Evolutionary conservation across 2,888 invertebrate species (phyloP).

Genomic region (Molorchus minor): DNA sequence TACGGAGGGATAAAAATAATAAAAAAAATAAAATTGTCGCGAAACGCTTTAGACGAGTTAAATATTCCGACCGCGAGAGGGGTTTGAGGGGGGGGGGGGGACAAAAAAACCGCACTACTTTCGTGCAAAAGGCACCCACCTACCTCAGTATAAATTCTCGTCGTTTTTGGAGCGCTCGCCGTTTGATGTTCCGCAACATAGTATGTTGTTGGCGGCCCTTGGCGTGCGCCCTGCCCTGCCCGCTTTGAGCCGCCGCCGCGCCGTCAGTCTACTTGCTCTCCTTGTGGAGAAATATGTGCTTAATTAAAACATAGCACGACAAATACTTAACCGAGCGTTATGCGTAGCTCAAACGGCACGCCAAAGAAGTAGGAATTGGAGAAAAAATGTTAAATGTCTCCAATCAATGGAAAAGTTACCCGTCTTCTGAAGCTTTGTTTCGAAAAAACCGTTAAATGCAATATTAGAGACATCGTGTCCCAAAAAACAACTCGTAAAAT

Average conservation of each 20-base stretch:
- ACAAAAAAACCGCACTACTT: background rate
- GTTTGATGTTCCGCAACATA: conserved; percentile 47
- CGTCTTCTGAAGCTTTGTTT: no score
- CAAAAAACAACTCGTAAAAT: no score
- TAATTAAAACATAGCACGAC: conserved; percentile 62
- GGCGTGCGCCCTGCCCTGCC: conserved; percentile 53
- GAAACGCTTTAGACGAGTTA: conserved; percentile 32
- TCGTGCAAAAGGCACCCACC: conserved; percentile 37
- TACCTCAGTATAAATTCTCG: conserved; percentile 49
- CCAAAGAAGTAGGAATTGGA: conserved; percentile 32
- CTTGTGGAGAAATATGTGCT: conserved; percentile 60
- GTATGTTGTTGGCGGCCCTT: conserved; percentile 50
- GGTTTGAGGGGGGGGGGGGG: conserved; percentile 23
- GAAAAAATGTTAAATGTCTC: no score
- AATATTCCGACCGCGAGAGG: conserved; percentile 34
- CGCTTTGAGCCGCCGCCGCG: conserved; percentile 56
- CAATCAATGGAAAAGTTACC: no score
- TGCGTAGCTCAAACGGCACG: conserved; percentile 47
- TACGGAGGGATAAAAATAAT: background rate
- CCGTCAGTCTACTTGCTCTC: conserved; percentile 52
- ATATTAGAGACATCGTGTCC: no score
- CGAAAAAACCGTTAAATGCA: no score
- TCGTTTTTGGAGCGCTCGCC: conserved; percentile 47
- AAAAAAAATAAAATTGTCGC: conserved; percentile 32
- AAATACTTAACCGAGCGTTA: conserved; percentile 59